Evolutionary conservation across 2,888 invertebrate species (phyloP), one percentile per base, ranked within the genome.

Genomic region (Pantelozetes paolii): DNA sequence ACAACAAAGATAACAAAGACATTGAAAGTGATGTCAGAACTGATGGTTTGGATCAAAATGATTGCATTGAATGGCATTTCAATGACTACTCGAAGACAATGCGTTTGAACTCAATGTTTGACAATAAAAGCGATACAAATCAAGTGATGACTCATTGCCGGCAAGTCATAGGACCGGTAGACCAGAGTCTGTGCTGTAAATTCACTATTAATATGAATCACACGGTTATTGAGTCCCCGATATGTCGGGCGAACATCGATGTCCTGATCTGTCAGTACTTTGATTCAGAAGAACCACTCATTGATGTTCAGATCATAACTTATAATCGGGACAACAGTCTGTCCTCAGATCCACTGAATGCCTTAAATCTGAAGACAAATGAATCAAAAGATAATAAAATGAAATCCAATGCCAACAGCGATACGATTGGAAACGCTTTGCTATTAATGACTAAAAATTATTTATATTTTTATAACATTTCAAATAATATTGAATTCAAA

Each of bases 181-280:
- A 64, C 36, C 64, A 64, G n/a, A 64, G 36, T 18, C 64, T 64
- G 26, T 36, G 64, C 64, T 64, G 64, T 36, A 32, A 36, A 36
- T 64, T 64, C 36, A n/a, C 15, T 30, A 2, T 64, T 11, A 32
- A 32, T 32, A 36, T 64, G 36, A 64, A 64, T 36, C 64, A 64
- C 40, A n/a, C 20, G 2, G n/a, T n/a, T 6, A 20, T 64, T 1
- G 32, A 36, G 20, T 36, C 64, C 3, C 32, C 32, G 36, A 36
- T 64, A 32, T 64, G 64, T 64, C 64, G 64, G 2, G 36, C 64
- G 6, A 18, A 15, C 20, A 64, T 64, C 18, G 36, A 64, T 5
- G 64, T 64, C 64, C 20, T 64, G n/a, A n/a, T 64, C 2, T 64
- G 64, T 36, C 64, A 64, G n/a, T 64, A 64, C 36, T 64, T 64